Conservation (phyloP, 2,797 vertebrate species). For the Pygocentrus nattereri region DNA sequence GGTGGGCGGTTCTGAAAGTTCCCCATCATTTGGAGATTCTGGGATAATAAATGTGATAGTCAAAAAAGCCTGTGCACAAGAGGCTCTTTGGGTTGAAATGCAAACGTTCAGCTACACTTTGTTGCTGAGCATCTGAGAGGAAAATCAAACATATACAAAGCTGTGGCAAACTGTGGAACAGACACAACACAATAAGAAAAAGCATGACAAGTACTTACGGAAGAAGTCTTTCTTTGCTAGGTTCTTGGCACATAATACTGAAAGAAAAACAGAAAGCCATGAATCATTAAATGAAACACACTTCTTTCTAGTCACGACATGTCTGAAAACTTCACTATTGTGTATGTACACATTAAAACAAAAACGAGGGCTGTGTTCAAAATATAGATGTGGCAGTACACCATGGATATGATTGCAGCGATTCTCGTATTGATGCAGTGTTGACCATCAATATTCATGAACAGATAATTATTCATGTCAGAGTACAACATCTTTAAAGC, state of each 20-base stretch:
- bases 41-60: slow-evolving; percentile 32
- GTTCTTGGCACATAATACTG: slow-evolving; percentile 99
- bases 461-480: too few species aligned
- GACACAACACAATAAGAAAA: background rate
- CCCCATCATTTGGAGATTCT: slow-evolving; percentile 2
- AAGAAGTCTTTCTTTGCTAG: slow-evolving; percentile 99
- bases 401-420: too few species aligned
- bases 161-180: background rate
- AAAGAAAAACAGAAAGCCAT: slow-evolving; percentile 63
- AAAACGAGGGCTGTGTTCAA: too few species aligned
- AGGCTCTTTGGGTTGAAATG: background rate
- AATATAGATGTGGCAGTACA: too few species aligned
- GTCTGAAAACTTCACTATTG: background rate
- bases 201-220: slow-evolving; percentile 87
- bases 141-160: background rate
- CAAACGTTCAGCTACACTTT: background rate
- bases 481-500: too few species aligned
- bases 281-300: slow-evolving; percentile 1
- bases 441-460: too few species aligned
- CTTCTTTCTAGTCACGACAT: slow-evolving; percentile 8
- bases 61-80: background rate
- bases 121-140: background rate
- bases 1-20: slow-evolving; percentile 26
- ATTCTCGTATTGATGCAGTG: too few species aligned
- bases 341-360: too few species aligned